These are phyloP conservation scores for Ceriagrion tenellum DNA, from an alignment of 2,888 invertebrate genomes.

Conservation along the genomic window DNA sequence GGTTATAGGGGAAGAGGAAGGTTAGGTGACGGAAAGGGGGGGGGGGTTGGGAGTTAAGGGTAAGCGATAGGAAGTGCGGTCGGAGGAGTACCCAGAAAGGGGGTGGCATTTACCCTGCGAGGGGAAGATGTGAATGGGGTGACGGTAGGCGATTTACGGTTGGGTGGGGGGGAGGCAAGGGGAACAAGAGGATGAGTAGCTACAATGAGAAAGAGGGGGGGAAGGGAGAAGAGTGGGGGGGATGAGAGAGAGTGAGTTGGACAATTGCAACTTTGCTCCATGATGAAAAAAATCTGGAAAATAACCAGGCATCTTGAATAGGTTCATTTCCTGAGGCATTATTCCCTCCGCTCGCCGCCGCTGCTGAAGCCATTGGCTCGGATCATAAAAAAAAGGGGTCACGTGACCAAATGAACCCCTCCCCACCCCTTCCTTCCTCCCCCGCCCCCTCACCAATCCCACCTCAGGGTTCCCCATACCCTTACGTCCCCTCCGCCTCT, in stretches of 20 bases:
- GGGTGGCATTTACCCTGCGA: neutral
- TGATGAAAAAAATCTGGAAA: constrained; percentile 65
- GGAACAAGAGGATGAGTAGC: no score
- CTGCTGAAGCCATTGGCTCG: constrained; percentile 41
- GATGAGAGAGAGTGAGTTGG: neutral
- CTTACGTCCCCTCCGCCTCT: neutral
- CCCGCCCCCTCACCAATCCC: neutral
- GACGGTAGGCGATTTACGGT: neutral
- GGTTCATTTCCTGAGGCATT: constrained; percentile 69
- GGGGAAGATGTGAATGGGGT: neutral
- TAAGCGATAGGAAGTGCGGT: constrained; percentile 46
- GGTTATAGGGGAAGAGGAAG: neutral
- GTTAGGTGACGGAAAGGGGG: neutral
- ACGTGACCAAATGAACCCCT: neutral
- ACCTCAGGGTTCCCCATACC: no score
- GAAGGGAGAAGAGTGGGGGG: no score
- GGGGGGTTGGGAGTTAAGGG: neutral
- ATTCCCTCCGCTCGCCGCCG: constrained; percentile 53
- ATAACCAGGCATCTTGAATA: constrained; percentile 68
- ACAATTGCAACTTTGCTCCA: constrained; percentile 69
- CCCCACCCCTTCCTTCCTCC: neutral
- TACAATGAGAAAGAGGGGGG: no score
- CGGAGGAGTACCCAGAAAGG: neutral
- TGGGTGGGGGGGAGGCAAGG: no score
- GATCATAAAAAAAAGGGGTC: constrained; percentile 31